Evolutionary conservation across 2,888 invertebrate genomes (phyloP).

Genomic region (Lasioglossum zephyrum): DNA sequence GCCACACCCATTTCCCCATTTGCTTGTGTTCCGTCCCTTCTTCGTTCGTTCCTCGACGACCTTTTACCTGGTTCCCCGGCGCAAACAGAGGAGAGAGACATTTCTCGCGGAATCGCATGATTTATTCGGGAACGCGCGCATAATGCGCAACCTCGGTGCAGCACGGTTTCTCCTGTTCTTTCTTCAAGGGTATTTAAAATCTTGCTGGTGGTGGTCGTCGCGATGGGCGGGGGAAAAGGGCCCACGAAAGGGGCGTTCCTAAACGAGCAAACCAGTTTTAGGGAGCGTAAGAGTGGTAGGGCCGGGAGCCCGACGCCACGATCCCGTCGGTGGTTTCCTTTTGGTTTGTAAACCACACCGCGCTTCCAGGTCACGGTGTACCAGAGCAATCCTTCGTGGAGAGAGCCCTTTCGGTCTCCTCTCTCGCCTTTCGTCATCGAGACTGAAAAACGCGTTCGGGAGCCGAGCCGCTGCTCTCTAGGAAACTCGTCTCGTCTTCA

Average conservation of each 20-base stretch:
- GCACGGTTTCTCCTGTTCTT: slow-evolving; percentile 56
- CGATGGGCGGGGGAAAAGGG: slow-evolving; percentile 25
- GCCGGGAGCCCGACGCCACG: slow-evolving; percentile 66
- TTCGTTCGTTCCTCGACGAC: background rate
- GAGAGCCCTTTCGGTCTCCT: background rate
- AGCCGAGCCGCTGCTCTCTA: background rate
- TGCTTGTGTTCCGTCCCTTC: background rate
- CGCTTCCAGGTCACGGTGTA: slow-evolving; percentile 60
- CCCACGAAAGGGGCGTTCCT: slow-evolving; percentile 67
- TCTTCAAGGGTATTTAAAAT: slow-evolving; percentile 65
- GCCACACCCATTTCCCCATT: slow-evolving; percentile 28
- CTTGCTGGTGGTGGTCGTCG: slow-evolving; percentile 40
- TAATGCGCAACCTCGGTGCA: slow-evolving; percentile 11
- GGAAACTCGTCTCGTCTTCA: background rate
- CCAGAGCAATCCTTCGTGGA: slow-evolving; percentile 18
- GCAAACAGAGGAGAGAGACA: background rate
- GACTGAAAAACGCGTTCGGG: background rate
- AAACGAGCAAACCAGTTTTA: slow-evolving; percentile 81
- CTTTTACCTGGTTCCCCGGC: background rate
- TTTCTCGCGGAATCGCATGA: slow-evolving; percentile 24
- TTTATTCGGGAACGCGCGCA: slow-evolving; percentile 35
- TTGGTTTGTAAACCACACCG: slow-evolving; percentile 71
- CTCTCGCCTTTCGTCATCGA: slow-evolving; percentile 1
- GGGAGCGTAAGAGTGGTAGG: slow-evolving; percentile 79
- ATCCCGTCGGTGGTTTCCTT: slow-evolving; percentile 69